A percentile compares a stretch with the other conserved stretches of the same genome.
These are phyloP conservation scores for Sinocyclocheilus anophthalmus DNA, from an alignment of 2,113 vertebrate species.

Conservation along the genomic window DNA sequence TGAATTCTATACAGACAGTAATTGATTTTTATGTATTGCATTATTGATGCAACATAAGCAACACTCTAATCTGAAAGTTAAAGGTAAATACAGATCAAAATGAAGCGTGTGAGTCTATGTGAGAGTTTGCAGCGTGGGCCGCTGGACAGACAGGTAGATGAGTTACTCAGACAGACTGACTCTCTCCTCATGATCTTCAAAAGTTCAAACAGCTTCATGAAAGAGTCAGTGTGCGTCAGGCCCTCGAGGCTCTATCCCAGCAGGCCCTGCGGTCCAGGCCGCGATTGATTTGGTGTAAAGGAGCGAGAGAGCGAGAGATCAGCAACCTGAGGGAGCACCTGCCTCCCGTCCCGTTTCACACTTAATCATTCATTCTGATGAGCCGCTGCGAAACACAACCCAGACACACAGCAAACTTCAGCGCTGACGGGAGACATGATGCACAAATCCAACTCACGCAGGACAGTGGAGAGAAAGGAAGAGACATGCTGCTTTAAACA, in stretches of 20 bases:
- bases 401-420: neutral
- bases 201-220: conserved; percentile 11
- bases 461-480: neutral
- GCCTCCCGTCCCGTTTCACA: conserved; percentile 3
- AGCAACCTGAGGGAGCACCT: conserved; percentile 2
- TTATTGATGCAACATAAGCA: neutral
- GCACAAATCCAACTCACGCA: neutral
- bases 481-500: neutral
- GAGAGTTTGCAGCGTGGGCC: too few species aligned
- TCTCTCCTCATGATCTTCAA: neutral
- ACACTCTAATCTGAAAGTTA: neutral
- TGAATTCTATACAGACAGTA: neutral
- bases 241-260: conserved; percentile 4
- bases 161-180: neutral
- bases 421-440: neutral
- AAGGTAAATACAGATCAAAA: conserved; percentile 4
- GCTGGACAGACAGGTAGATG: neutral
- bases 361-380: conserved; percentile 9
- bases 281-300: conserved; percentile 1
- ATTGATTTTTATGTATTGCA: neutral
- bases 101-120: neutral
- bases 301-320: neutral
- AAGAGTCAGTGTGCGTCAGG: neutral
- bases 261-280: neutral
- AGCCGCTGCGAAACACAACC: neutral